Evolutionary conservation across 2,797 vertebrate genomes (phyloP), one percentile per base, ranked within the genome.

Genomic region (Hoplostethus mediterraneus): DNA sequence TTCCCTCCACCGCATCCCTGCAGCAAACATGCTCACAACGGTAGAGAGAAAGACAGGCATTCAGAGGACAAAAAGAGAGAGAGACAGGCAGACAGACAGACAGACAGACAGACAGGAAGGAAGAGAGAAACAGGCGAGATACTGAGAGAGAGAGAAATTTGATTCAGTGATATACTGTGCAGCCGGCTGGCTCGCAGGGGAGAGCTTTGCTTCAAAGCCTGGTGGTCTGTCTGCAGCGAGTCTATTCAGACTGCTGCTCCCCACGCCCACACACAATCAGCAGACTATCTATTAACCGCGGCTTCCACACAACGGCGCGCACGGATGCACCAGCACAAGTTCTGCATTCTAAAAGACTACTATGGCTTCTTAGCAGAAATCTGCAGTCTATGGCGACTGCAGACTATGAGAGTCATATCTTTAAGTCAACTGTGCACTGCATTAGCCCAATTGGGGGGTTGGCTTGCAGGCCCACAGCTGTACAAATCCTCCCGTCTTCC

Each of bases 181-280:
- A 80, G 79, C 66, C 80, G 74, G 77, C 49, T 51, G 33, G 44
- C 61, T 82, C 83, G 62, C 73, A 69, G 51, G 77, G 81, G 75
- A 83, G 75, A 77, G 70, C 55, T 82, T 79, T 67, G 73, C 80
- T 84, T 83, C 78, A 83, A 80, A 82, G 80, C 62, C 42, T 3
- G 52, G 45, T 62, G 70, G 55, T 80, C 79, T 59, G 70, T 83
- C 75, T 80, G 71, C 47, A 52, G 47, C 65, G 64, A 62, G 78
- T 77, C 65, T 61, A 45, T 40, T 73, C 45, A 31, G 48, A 44
- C 70, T 67, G 72, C 71, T 58, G 71, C 70, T 51, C 38, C 21
- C 73, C 0, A 44, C 63, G 63, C 75, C 6, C 45, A 44, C 63
- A 69, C 55, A 82, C 51, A 14, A 45, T 67, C 75, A 72, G 71